phyloP scores from a whole-genome alignment of 2,888 invertebrate genomes.

The Spatulosminthurus flaviceps region DNA sequence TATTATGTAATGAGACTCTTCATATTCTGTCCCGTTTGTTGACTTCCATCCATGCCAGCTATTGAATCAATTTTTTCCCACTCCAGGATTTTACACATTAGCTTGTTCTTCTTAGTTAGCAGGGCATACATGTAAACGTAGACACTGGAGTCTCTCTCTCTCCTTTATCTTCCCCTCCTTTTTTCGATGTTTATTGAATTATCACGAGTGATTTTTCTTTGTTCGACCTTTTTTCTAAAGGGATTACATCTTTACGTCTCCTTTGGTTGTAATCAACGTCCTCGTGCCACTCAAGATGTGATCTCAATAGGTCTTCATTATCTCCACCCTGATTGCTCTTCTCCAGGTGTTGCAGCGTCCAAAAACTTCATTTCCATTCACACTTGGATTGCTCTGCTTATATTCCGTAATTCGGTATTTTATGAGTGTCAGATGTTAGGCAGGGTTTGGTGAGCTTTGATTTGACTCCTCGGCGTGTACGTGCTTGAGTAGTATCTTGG shows the following conservation, averaged over 20 bases:
- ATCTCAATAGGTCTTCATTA: slow-evolving; percentile 46
- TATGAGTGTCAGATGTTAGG: too few relatives aligned
- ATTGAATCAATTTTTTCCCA: slow-evolving; percentile 21
- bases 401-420: too few relatives aligned
- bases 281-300: slow-evolving; percentile 34
- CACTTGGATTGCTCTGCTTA: too few relatives aligned
- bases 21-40: slow-evolving; percentile 31
- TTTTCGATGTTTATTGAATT: slow-evolving; percentile 44
- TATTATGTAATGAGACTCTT: slow-evolving; percentile 41
- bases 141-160: background rate
- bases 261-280: slow-evolving; percentile 42
- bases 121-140: background rate
- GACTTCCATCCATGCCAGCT: background rate
- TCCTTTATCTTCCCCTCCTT: slow-evolving; percentile 16
- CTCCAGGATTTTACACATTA: slow-evolving; percentile 24
- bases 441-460: too few relatives aligned
- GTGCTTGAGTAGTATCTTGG: too few relatives aligned
- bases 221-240: slow-evolving; percentile 31
- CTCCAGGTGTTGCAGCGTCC: slow-evolving; percentile 20
- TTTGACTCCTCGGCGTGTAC: too few relatives aligned
- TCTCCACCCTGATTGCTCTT: slow-evolving; percentile 19
- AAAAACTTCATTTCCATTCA: background rate
- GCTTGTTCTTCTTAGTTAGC: background rate
- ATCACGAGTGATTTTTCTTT: slow-evolving; percentile 39
- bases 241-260: slow-evolving; percentile 34